Evolutionary conservation across 1,140 invertebrate genomes (phyloP).

Genomic region (Monomorium pharaonis): DNA sequence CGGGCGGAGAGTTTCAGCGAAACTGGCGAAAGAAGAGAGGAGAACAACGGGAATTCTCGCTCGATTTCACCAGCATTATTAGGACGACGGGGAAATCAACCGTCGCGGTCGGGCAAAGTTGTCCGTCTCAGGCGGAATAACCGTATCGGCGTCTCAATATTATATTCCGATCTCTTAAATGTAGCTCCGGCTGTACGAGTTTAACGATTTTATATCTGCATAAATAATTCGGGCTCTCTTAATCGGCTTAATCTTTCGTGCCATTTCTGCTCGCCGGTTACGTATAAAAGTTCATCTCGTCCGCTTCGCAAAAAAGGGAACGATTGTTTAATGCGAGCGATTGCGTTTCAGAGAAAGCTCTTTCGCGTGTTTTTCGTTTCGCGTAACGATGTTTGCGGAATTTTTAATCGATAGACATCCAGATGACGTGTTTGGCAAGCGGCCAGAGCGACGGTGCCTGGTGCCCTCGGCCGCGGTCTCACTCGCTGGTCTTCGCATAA

Average conservation of each 20-base stretch:
- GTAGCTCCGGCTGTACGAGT: background rate
- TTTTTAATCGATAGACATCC: constrained; percentile 37
- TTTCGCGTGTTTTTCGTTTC: background rate
- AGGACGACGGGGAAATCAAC: constrained; percentile 24
- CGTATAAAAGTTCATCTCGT: background rate
- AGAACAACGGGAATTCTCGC: constrained; percentile 55
- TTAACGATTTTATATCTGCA: background rate
- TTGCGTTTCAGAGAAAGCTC: background rate
- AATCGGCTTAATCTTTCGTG: background rate
- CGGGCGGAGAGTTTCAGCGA: constrained; percentile 38
- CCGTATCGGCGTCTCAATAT: background rate
- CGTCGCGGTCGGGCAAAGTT: constrained; percentile 1
- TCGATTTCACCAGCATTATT: constrained; percentile 47
- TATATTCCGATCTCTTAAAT: background rate
- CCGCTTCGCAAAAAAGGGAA: background rate
- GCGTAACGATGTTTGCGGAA: constrained; percentile 9
- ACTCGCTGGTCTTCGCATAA: constrained; percentile 28
- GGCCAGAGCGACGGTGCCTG: background rate
- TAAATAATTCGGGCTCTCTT: background rate
- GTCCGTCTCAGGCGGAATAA: constrained; percentile 27
- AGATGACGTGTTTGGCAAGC: constrained; percentile 6
- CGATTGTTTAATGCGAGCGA: background rate
- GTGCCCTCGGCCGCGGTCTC: background rate
- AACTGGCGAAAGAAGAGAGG: constrained; percentile 20
- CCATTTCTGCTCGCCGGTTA: background rate